phyloP scores from a whole-genome alignment of 2,888 invertebrate species.

The Acholoe squamosa region DNA sequence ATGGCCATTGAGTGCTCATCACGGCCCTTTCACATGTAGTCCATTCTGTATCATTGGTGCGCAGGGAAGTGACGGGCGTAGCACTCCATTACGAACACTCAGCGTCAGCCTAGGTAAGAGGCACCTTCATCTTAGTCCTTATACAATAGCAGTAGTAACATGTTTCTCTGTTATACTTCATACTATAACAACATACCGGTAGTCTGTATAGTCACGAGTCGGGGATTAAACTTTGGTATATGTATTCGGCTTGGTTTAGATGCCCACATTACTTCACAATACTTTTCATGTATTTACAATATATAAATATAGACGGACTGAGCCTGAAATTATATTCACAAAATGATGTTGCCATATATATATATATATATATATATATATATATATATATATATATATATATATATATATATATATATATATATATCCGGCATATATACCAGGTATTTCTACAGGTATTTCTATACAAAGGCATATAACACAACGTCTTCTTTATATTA shows the following conservation, averaged over 20 bases:
- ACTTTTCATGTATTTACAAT: slow-evolving; percentile 39
- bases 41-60: background rate
- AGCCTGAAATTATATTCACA: background rate
- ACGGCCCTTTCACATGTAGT: background rate
- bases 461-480: background rate
- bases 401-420: too few relatives aligned
- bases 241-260: background rate
- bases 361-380: background rate
- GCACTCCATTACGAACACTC: background rate
- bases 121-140: background rate
- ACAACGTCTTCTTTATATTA: background rate
- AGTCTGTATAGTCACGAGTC: background rate
- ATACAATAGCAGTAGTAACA: background rate
- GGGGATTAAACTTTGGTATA: slow-evolving; percentile 13
- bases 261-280: slow-evolving; percentile 36
- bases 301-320: slow-evolving; percentile 50
- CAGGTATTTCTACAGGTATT: background rate
- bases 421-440: too few relatives aligned
- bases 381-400: background rate
- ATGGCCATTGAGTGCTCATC: slow-evolving; percentile 14
- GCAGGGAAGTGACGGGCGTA: background rate
- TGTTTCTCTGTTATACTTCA: background rate
- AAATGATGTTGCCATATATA: background rate
- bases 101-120: background rate
- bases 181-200: slow-evolving; percentile 10